Evolutionary conservation across 2,797 vertebrate genomes (phyloP).

Genomic region (Rallus crepitans): DNA sequence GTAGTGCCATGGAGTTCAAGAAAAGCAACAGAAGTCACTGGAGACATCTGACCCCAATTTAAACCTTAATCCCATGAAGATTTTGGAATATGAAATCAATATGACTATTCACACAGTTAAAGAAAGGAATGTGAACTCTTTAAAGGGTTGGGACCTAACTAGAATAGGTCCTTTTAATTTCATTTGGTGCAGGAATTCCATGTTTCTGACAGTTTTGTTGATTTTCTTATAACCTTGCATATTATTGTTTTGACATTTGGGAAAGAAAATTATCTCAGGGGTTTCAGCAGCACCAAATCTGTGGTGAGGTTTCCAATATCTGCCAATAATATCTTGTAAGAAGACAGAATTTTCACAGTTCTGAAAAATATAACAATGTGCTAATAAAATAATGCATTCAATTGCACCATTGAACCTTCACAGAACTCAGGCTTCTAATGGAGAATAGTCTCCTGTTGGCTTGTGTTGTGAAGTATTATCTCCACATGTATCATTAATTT

Average conservation of each 20-base stretch:
- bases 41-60: slow-evolving; percentile 43
- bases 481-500: slow-evolving; percentile 70
- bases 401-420: slow-evolving; percentile 30
- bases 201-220: not conserved
- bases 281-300: slow-evolving; percentile 1
- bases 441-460: slow-evolving; percentile 36
- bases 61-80: slow-evolving; percentile 41
- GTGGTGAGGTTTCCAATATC: slow-evolving; percentile 7
- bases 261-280: slow-evolving; percentile 28
- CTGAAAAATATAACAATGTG: slow-evolving; percentile 50
- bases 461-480: slow-evolving; percentile 63
- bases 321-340: not conserved
- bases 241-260: slow-evolving; percentile 9
- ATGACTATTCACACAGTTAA: slow-evolving; percentile 11
- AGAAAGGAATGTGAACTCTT: slow-evolving; percentile 50
- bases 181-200: slow-evolving; percentile 3
- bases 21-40: slow-evolving; percentile 19
- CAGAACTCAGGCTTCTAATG: slow-evolving; percentile 49
- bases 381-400: slow-evolving; percentile 68
- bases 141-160: not conserved
- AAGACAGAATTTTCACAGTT: slow-evolving; percentile 50
- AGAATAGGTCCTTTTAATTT: not conserved
- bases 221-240: not conserved
- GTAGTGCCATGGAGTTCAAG: slow-evolving; percentile 13
- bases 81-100: slow-evolving; percentile 60